Percentiles rank a stretch among this genome's conserved stretches.
These are phyloP conservation scores for Plutella xylostella DNA, from an alignment of 2,888 invertebrate genomes.

Conservation along the genomic window DNA sequence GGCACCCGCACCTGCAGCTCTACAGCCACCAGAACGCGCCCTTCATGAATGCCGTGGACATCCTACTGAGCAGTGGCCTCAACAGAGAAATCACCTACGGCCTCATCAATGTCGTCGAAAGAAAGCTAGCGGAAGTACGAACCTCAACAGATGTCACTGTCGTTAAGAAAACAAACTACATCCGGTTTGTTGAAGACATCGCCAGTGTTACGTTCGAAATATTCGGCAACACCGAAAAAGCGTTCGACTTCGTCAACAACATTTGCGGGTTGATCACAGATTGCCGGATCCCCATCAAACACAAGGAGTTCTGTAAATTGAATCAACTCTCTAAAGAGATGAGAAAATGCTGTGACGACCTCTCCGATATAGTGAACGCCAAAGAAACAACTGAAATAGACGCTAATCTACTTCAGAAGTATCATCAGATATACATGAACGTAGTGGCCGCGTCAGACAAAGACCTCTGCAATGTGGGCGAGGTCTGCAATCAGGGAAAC, in stretches of 20 bases:
- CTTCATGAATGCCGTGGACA: constrained; percentile 61
- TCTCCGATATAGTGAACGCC: constrained; percentile 40
- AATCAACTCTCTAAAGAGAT: constrained; percentile 58
- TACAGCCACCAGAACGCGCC: constrained; percentile 62
- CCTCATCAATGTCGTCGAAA: constrained; percentile 58
- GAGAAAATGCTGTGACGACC: constrained; percentile 58
- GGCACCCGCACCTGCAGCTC: constrained; percentile 58
- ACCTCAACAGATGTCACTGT: constrained; percentile 47
- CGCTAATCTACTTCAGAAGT: constrained; percentile 46
- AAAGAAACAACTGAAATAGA: constrained; percentile 31
- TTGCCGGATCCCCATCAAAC: constrained; percentile 57
- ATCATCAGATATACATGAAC: constrained; percentile 62
- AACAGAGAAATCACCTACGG: constrained; percentile 64
- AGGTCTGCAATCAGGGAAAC: constrained; percentile 42
- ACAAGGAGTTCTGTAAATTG: constrained; percentile 60
- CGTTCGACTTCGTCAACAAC: constrained; percentile 53
- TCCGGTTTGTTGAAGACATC: constrained; percentile 58
- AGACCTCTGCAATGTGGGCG: constrained; percentile 51
- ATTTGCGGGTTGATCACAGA: constrained; percentile 53
- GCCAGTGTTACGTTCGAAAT: constrained; percentile 62
- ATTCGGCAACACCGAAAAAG: constrained; percentile 56
- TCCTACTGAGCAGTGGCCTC: constrained; percentile 56
- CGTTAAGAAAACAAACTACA: constrained; percentile 59
- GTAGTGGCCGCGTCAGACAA: constrained; percentile 59
- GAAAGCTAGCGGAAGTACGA: constrained; percentile 59